Conservation (phyloP, 2,113 vertebrate genomes). For the Calidris pygmaea region DNA sequence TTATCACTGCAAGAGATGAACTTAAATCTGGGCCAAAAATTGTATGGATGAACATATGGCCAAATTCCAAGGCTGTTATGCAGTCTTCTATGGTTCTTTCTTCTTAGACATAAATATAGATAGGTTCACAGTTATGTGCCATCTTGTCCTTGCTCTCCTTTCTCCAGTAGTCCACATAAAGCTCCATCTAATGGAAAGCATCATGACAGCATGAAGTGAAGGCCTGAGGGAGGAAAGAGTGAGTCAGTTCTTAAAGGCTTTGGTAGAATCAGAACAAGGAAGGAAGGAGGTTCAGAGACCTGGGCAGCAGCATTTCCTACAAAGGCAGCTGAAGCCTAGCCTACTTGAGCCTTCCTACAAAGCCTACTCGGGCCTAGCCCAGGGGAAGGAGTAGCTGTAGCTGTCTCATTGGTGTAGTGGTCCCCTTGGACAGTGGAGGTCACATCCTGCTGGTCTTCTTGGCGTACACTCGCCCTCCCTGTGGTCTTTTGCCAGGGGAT, state of each 20-base stretch:
- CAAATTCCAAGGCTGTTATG: neutral
- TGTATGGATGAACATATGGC: neutral
- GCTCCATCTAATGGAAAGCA: neutral
- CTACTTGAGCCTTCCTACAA: too few relatives aligned
- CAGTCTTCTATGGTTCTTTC: neutral
- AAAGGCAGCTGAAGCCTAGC: neutral
- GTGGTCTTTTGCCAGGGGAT: neutral
- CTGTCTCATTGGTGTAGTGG: fast-evolving
- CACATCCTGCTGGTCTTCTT: neutral
- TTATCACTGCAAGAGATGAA: neutral
- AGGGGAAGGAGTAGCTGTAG: neutral
- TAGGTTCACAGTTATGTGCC: neutral
- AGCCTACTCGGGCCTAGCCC: neutral
- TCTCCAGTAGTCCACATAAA: neutral
- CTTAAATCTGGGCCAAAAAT: neutral
- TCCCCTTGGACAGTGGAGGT: neutral
- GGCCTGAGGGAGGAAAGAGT: neutral
- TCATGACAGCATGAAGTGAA: neutral
- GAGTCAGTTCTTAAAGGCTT: neutral
- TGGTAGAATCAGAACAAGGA: neutral
- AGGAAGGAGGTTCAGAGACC: neutral
- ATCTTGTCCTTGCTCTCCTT: neutral
- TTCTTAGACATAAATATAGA: neutral
- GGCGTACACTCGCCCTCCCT: neutral
- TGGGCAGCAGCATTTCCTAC: neutral